phyloP scores from a whole-genome alignment of 1,140 invertebrate genomes.

The Zaprionus ghesquierei region DNA sequence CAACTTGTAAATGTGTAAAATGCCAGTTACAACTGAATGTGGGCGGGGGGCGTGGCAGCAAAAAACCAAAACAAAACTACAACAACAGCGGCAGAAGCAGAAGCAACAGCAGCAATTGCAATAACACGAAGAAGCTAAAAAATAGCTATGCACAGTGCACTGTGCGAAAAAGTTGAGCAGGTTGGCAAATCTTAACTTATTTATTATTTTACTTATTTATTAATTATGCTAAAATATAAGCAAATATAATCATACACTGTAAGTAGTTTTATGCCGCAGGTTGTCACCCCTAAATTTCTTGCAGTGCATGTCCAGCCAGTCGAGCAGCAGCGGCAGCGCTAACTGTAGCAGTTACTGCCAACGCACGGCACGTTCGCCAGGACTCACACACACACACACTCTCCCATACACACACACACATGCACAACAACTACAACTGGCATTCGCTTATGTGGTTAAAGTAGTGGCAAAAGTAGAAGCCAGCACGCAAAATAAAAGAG shows the following conservation, averaged over 20 bases:
- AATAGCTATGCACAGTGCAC: neutral
- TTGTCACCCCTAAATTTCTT: too few species aligned
- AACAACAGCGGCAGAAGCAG: slow-evolving; percentile 27
- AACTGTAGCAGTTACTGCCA: slow-evolving; percentile 40
- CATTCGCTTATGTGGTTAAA: slow-evolving; percentile 67
- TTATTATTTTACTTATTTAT: neutral
- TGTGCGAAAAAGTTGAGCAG: neutral
- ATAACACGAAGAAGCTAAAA: slow-evolving; percentile 24
- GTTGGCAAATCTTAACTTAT: too few species aligned
- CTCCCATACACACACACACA: slow-evolving; percentile 5
- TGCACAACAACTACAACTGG: neutral
- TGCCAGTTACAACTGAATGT: slow-evolving; percentile 51
- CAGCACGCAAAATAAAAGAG: slow-evolving; percentile 40
- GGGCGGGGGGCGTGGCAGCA: slow-evolving; percentile 16
- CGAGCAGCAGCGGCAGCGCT: slow-evolving; percentile 10
- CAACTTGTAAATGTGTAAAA: slow-evolving; percentile 66
- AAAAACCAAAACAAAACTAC: slow-evolving; percentile 43
- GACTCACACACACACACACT: slow-evolving; percentile 21
- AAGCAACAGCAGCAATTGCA: slow-evolving; percentile 25
- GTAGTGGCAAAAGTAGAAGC: slow-evolving; percentile 72
- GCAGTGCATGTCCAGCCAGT: slow-evolving; percentile 13
- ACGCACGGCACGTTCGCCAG: slow-evolving; percentile 46
- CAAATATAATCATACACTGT: too few species aligned
- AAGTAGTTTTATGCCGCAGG: too few species aligned
- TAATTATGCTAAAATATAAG: neutral